Base-by-base conservation (phyloP, 2,888 invertebrate genomes). In the Apotomis betuletana region DNA sequence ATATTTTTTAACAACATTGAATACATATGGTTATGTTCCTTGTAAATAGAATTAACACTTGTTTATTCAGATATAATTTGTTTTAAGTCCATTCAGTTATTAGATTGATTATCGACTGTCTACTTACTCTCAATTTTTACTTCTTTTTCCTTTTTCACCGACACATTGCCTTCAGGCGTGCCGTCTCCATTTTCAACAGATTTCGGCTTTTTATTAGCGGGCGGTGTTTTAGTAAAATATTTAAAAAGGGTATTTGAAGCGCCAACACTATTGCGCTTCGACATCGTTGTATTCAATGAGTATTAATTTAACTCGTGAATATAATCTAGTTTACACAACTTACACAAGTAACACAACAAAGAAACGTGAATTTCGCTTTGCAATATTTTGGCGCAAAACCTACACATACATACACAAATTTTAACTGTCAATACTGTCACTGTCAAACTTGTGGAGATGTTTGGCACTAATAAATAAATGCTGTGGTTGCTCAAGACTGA, bases 191-290 rank as follows among this genome's bases (percentile, higher is more conserved):
- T 84, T 41, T 74, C 74, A 63, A 82, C 85, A 8, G 82, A 73
- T 80, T 90, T 92, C 8, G 80, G 57, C 74, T 92, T 88, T 73
- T 91, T 90, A 74, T 82, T 87, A 4, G 91, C 81, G 0, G 93
- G 94, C 6, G 95, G 95, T 0, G 95, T 95, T 84, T 94, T 94
- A 2, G 93, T 85, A 79, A 96, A 96, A 82, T 96, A 96, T 82
- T 96, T 96, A 61, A 95, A 95, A 12, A 96, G 82, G 0, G 96
- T 96, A 80, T 96, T 96, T 54, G 95, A 92, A 36, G 84, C 69
- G 5, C 87, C 86, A 10, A 82, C 77, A 73, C 90, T 92, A 71
- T 88, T 91, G 41, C 93, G 86, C 78, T 93, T 93, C 1, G 92
- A 92, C 93, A 93, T 93, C 74, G n/a, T 78, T 70, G 46, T 62